Conservation (phyloP, 1,140 invertebrate species). For the Drosophila sp. region DNA sequence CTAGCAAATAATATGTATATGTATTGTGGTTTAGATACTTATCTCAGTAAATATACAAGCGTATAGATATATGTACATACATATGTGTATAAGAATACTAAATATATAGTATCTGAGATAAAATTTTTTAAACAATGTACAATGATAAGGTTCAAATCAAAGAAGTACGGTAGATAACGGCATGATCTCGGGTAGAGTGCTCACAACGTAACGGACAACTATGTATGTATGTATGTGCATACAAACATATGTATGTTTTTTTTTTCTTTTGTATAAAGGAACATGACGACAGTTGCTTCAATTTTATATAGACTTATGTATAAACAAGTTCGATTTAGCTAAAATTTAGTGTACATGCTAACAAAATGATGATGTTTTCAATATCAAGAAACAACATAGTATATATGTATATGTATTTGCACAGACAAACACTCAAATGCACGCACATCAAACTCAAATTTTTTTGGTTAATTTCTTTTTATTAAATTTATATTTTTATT, state of each 20-base stretch:
- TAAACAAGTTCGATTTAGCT: too few species aligned
- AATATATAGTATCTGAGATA: too few species aligned
- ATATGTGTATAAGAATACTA: neutral
- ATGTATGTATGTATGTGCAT: neutral
- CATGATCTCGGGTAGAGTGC: neutral
- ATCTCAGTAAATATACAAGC: neutral
- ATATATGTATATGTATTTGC: neutral
- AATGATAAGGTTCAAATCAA: conserved; percentile 4
- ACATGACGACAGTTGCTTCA: neutral
- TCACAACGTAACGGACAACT: neutral
- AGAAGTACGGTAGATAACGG: conserved; percentile 3
- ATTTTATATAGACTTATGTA: neutral
- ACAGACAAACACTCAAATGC: neutral
- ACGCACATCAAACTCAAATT: neutral
- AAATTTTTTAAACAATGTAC: neutral
- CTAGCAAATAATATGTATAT: neutral
- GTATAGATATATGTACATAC: conserved; percentile 1
- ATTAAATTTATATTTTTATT: neutral
- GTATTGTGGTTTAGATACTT: too few species aligned
- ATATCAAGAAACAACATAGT: neutral
- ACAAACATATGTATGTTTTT: neutral
- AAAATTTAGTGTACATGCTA: neutral
- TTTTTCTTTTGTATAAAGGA: neutral
- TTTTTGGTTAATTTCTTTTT: neutral
- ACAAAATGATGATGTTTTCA: neutral